Conservation (phyloP, 2,797 vertebrate genomes). For the Carcharodon carcharias region DNA sequence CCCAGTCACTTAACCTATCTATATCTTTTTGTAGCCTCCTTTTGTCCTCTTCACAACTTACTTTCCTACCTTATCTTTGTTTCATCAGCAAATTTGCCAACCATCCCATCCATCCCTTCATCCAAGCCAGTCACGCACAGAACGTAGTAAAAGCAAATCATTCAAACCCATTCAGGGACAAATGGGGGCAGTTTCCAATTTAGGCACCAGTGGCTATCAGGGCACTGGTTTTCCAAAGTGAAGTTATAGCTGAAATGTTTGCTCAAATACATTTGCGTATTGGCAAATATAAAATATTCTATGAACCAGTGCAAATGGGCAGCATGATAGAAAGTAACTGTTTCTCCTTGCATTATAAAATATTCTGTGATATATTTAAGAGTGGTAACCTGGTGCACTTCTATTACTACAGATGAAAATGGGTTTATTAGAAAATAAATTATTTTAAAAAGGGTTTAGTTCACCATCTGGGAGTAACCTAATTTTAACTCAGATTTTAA, state of each 20-base stretch:
- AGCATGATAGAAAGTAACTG: background rate
- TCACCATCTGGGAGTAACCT: background rate
- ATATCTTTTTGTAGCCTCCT: too few relatives aligned
- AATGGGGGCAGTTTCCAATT: background rate
- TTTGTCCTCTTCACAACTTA: too few relatives aligned
- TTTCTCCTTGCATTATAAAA: background rate
- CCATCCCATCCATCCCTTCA: too few relatives aligned
- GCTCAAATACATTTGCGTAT: background rate
- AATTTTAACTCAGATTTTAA: background rate
- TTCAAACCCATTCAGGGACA: background rate
- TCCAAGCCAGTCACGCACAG: background rate
- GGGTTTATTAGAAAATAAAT: background rate
- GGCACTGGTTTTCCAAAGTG: background rate
- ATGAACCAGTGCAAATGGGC: background rate
- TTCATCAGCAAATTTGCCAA: too few relatives aligned
- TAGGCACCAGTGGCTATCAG: background rate
- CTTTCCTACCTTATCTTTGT: too few relatives aligned
- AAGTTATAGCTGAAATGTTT: background rate
- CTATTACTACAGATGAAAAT: background rate
- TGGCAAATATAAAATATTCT: background rate
- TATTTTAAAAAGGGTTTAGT: background rate
- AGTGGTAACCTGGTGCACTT: background rate
- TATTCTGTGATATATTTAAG: background rate
- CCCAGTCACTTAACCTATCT: too few relatives aligned
- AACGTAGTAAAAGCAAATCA: background rate